Conservation (phyloP, 2,797 vertebrate species). For the Dendrocincla tyrannina region DNA sequence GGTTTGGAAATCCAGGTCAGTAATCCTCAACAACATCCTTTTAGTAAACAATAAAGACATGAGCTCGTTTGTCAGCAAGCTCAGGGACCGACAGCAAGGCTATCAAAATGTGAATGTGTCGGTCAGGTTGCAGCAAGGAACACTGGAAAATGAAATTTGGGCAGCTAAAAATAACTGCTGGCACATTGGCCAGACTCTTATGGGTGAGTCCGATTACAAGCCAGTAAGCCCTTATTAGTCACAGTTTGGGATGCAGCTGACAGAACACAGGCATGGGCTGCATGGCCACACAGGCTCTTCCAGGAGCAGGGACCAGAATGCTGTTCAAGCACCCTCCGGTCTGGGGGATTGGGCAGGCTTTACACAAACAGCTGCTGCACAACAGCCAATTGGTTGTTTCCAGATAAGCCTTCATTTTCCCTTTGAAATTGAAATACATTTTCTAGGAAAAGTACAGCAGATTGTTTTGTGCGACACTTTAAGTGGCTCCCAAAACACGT, state of each 20-base stretch:
- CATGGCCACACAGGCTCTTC: accelerated
- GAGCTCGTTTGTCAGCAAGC: not conserved
- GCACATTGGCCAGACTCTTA: accelerated
- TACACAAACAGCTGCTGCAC: not conserved
- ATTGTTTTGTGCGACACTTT: not conserved
- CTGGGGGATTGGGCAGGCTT: not conserved
- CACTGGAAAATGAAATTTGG: not conserved
- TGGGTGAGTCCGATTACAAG: not conserved
- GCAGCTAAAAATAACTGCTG: not conserved
- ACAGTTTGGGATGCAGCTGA: not conserved
- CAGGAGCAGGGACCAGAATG: not conserved
- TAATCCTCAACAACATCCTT: slow-evolving; percentile 12
- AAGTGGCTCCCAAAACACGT: not conserved
- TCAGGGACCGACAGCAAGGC: not conserved
- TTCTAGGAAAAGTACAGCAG: not conserved
- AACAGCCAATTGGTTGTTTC: not conserved
- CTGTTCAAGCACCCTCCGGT: not conserved
- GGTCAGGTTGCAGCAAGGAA: not conserved
- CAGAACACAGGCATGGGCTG: not conserved
- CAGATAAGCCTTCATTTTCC: not conserved
- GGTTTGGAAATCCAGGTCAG: slow-evolving; percentile 11
- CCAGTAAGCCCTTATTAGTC: not conserved
- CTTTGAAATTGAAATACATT: not conserved
- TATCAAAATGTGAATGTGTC: not conserved
- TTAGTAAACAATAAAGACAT: not conserved